Conservation (phyloP, 2,888 invertebrate species). For the Entomobrya multifasciata region DNA sequence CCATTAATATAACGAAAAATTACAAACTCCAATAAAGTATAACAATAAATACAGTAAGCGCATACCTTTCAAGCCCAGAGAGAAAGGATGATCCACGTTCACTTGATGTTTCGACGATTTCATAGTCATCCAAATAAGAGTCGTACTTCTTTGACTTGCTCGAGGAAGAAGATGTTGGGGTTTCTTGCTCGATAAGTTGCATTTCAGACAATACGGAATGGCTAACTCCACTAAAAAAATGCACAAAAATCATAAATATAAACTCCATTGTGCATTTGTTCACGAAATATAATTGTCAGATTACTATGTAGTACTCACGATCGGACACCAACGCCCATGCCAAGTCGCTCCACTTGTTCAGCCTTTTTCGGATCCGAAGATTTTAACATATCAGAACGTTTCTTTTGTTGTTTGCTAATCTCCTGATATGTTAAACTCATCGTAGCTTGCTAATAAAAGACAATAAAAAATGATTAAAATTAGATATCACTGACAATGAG, state of each 20-base stretch:
- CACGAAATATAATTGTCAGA: neutral
- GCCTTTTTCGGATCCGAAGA: slow-evolving; percentile 91
- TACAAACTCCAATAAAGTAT: too few species aligned
- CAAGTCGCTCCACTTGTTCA: slow-evolving; percentile 93
- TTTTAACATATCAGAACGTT: slow-evolving; percentile 88
- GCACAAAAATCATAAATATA: neutral
- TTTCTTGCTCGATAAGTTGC: slow-evolving; percentile 94
- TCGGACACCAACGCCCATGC: slow-evolving; percentile 90
- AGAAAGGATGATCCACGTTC: slow-evolving; percentile 58
- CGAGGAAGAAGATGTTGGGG: slow-evolving; percentile 82
- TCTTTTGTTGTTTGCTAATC: slow-evolving; percentile 85
- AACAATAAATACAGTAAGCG: neutral
- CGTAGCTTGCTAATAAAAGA: slow-evolving; percentile 81
- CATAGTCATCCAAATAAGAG: slow-evolving; percentile 83
- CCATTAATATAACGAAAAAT: too few species aligned
- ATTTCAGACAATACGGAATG: slow-evolving; percentile 95
- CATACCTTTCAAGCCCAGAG: slow-evolving; percentile 65
- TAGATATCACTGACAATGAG: slow-evolving; percentile 15
- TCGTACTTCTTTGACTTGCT: slow-evolving; percentile 80
- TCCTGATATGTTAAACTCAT: slow-evolving; percentile 89
- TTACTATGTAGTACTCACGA: slow-evolving; percentile 81
- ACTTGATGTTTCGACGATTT: slow-evolving; percentile 71
- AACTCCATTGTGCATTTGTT: neutral
- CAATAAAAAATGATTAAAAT: neutral
- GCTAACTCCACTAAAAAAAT: slow-evolving; percentile 85